Percentiles rank a stretch among this genome's conserved stretches.
Conservation (phyloP, 2,113 vertebrate genomes). For the Alosa alosa region DNA sequence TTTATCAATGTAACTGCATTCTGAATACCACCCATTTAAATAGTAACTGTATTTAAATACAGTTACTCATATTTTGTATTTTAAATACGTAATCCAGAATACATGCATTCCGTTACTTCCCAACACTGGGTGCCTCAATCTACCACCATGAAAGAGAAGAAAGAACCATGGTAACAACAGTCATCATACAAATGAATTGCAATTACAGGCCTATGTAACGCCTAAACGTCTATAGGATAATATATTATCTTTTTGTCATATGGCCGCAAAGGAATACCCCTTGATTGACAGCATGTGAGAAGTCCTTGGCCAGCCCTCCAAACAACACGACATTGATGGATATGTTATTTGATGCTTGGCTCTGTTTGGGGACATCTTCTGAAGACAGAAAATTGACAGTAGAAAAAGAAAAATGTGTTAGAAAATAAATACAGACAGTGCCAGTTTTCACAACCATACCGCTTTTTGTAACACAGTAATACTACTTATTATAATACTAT, state of each 20-base stretch:
- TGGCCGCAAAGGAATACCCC: slow-evolving; percentile 44
- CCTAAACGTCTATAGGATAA: slow-evolving; percentile 24
- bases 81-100: too few species aligned
- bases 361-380: slow-evolving; percentile 44
- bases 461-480: not conserved
- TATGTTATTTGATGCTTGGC: slow-evolving; percentile 25
- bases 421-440: not conserved
- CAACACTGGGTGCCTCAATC: too few species aligned
- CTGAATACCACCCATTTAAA: too few species aligned
- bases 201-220: not conserved
- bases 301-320: slow-evolving; percentile 51
- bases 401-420: slow-evolving; percentile 18
- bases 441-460: not conserved
- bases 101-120: too few species aligned
- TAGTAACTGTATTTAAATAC: too few species aligned
- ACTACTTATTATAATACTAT: not conserved
- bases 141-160: too few species aligned
- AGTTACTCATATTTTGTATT: too few species aligned
- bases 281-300: slow-evolving; percentile 49
- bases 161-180: too few species aligned
- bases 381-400: slow-evolving; percentile 16
- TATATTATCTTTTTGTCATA: not conserved
- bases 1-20: too few species aligned
- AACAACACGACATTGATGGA: slow-evolving; percentile 55
- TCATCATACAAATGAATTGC: too few species aligned